Conservation (phyloP, 2,113 vertebrate species). For the Lichenostomus cassidix region DNA sequence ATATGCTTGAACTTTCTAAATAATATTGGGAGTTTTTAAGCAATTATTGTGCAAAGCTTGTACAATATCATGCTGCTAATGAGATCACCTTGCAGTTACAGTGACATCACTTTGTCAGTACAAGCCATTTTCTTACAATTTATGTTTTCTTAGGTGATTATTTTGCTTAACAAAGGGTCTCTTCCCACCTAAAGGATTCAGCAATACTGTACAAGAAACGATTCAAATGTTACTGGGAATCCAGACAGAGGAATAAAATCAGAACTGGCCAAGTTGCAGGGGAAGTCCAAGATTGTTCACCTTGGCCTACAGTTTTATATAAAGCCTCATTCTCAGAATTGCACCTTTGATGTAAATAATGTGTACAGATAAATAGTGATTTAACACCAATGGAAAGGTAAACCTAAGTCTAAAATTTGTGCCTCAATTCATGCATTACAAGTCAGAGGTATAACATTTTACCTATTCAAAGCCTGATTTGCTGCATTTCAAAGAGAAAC, state of each 20-base stretch:
- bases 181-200: not conserved
- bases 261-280: not conserved
- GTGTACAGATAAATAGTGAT: not conserved
- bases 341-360: not conserved
- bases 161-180: not conserved
- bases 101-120: not conserved
- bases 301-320: not conserved
- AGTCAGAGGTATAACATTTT: not conserved
- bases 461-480: not conserved
- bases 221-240: not conserved
- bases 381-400: not conserved
- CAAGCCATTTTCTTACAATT: not conserved
- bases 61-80: not conserved
- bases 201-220: not conserved
- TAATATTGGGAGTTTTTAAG: not conserved
- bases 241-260: not conserved
- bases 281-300: not conserved
- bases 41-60: not conserved
- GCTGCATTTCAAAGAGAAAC: not conserved
- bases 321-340: not conserved
- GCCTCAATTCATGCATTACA: not conserved
- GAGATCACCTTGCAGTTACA: not conserved
- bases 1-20: not conserved
- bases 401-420: not conserved
- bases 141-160: not conserved